Evolutionary conservation across 1,140 invertebrate species (phyloP).

Genomic region (Pogonomyrmex californicus): DNA sequence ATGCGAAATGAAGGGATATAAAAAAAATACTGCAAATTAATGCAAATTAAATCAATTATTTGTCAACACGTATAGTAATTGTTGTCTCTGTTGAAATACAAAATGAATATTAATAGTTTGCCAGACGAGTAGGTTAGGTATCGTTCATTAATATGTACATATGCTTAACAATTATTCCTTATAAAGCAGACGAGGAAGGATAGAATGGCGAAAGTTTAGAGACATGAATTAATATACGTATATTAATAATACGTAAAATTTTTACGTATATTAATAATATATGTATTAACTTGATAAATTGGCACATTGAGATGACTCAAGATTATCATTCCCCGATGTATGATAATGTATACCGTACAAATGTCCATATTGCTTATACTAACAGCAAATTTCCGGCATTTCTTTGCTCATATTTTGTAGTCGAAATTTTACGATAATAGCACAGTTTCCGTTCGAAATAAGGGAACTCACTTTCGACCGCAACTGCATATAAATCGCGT

Average conservation of each 20-base stretch:
- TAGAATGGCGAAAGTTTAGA: slow-evolving; percentile 4
- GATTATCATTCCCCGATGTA: neutral
- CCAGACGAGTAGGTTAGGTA: neutral
- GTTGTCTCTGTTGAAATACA: neutral
- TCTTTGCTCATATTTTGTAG: neutral
- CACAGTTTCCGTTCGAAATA: slow-evolving; percentile 1
- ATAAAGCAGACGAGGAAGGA: neutral
- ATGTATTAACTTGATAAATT: neutral
- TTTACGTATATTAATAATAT: neutral
- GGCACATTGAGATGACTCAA: neutral
- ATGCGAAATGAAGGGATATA: neutral
- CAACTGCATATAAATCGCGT: neutral
- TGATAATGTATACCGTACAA: neutral
- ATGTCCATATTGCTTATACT: neutral
- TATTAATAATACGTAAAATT: too few species aligned
- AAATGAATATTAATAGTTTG: neutral
- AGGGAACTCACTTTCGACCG: neutral
- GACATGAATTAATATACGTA: neutral
- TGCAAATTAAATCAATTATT: neutral
- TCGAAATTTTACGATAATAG: neutral
- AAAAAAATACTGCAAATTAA: neutral
- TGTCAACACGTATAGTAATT: neutral
- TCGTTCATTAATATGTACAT: neutral
- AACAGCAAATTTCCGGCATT: neutral
- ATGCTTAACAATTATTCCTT: neutral